Conservation (phyloP, 2,113 vertebrate genomes). For the Pantherophis guttatus region DNA sequence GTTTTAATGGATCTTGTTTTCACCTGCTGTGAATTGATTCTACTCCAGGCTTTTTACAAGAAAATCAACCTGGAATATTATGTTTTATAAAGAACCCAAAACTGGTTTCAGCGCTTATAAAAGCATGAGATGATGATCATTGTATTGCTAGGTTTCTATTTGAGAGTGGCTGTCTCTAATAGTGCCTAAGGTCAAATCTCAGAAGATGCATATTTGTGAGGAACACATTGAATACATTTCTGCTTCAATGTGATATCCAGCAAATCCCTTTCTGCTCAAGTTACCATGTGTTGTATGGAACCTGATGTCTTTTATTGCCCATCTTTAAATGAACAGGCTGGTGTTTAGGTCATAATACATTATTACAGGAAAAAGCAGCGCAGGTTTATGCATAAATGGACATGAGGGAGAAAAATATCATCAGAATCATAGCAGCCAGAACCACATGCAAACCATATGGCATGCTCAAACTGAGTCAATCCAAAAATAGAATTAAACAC, state of each 20-base stretch:
- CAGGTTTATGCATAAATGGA: constrained; percentile 19
- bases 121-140: constrained; percentile 18
- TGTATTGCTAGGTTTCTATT: constrained; percentile 48
- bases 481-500: neutral
- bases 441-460: constrained; percentile 18
- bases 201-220: neutral
- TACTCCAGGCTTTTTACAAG: neutral
- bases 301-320: neutral
- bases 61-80: neutral
- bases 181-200: constrained; percentile 26
- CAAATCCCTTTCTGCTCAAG: neutral
- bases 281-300: neutral
- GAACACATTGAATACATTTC: constrained; percentile 25
- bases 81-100: neutral
- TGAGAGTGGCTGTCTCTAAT: constrained; percentile 28
- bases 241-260: neutral
- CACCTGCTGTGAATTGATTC: neutral
- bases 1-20: neutral
- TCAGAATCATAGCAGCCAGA: neutral
- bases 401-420: constrained; percentile 16
- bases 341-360: neutral
- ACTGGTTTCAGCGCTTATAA: constrained; percentile 34
- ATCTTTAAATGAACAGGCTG: constrained; percentile 7
- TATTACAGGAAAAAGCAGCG: constrained; percentile 23
- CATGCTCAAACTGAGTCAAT: constrained; percentile 8